A percentile compares a stretch with the other conserved stretches of the same genome.
phyloP scores from a whole-genome alignment of 2,888 invertebrate species.

The Zaprionus bogoriensis region DNA sequence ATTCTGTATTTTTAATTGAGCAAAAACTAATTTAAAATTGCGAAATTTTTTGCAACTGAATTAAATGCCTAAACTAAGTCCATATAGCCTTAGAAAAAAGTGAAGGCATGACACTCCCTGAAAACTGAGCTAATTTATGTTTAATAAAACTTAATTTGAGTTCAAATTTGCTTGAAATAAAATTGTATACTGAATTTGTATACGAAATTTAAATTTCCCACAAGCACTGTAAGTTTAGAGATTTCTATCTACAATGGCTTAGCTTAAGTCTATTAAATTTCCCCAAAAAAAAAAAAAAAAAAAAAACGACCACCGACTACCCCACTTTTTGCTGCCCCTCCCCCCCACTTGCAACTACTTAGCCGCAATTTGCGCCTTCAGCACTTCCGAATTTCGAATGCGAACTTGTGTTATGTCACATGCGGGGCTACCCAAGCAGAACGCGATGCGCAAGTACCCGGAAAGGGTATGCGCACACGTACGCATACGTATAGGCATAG shows the following conservation, averaged over 20 bases:
- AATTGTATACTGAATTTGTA: neutral
- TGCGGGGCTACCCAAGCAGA: slow-evolving; percentile 26
- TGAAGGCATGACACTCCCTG: too few species aligned
- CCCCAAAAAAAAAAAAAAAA: too few species aligned
- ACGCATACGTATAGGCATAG: too few species aligned
- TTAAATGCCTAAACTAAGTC: too few species aligned
- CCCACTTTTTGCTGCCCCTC: neutral
- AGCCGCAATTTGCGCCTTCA: neutral
- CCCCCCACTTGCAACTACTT: too few species aligned
- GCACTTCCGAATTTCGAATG: slow-evolving; percentile 9
- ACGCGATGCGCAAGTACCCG: slow-evolving; percentile 1
- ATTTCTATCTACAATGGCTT: too few species aligned
- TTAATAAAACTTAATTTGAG: neutral
- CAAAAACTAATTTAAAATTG: neutral
- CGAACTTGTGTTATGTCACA: neutral
- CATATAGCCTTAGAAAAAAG: too few species aligned
- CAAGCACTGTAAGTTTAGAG: too few species aligned
- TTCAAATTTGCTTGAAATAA: neutral
- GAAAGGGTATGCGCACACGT: slow-evolving; percentile 23
- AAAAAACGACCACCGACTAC: neutral
- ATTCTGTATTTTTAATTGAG: neutral
- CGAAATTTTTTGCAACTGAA: too few species aligned
- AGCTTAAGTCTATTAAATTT: too few species aligned
- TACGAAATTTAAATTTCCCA: neutral
- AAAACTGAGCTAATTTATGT: neutral